These are phyloP conservation scores for Aphodius granarius DNA, from an alignment of 2,888 invertebrate species.

Conservation along the genomic window DNA sequence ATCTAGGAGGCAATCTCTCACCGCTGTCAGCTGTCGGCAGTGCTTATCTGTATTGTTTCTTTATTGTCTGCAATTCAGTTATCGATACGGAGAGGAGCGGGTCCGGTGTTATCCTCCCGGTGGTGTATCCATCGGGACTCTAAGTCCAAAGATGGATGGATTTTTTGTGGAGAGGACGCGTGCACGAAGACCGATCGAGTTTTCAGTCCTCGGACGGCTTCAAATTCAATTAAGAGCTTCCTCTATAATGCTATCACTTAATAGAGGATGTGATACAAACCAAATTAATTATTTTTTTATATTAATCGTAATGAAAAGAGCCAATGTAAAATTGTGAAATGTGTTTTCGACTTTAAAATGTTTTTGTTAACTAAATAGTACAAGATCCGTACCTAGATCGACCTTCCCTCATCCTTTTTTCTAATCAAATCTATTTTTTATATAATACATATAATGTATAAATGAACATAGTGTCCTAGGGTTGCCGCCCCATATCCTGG, in stretches of 20 bases:
- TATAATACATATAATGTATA: too few relatives aligned
- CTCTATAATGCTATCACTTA: background rate
- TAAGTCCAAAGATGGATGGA: conserved; percentile 50
- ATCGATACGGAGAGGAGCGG: conserved; percentile 51
- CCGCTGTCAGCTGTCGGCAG: conserved; percentile 54
- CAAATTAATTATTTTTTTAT: background rate
- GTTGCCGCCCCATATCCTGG: too few relatives aligned
- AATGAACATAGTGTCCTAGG: too few relatives aligned
- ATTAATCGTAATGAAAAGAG: too few relatives aligned
- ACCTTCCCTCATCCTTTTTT: too few relatives aligned
- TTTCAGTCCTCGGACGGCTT: background rate
- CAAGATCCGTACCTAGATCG: too few relatives aligned
- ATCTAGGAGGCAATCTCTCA: conserved; percentile 53
- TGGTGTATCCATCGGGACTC: conserved; percentile 47
- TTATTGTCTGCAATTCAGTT: conserved; percentile 56
- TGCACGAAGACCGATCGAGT: conserved; percentile 9
- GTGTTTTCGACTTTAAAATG: too few relatives aligned
- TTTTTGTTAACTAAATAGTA: too few relatives aligned
- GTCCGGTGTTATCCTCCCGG: conserved; percentile 25
- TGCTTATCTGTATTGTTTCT: conserved; percentile 56
- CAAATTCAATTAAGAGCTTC: background rate
- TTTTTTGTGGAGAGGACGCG: conserved; percentile 47
- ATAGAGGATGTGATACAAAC: background rate
- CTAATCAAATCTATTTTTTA: too few relatives aligned
- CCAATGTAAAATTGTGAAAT: too few relatives aligned